Base-by-base conservation (phyloP, 2,797 vertebrate species). In the Dendrocincla tyrannina region DNA sequence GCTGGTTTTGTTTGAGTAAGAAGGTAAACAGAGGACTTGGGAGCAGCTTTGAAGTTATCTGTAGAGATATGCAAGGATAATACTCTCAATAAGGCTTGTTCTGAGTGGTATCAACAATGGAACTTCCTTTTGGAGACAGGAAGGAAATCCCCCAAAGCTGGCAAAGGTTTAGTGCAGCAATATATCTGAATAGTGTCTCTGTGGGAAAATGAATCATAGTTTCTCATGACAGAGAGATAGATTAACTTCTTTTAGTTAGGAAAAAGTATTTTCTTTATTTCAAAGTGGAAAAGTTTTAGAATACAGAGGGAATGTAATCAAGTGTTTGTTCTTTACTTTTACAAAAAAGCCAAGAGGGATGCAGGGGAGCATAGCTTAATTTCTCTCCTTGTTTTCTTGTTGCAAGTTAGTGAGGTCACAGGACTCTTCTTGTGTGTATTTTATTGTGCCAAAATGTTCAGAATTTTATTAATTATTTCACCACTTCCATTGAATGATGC, bases 31-130 rank as follows among this genome's bases (percentile, higher is more conserved):
- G 68, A 74, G 64, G 52, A 46, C 89, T 85, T 63, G 14, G 32
- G 78, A 94, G 44, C 35, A 77, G 64, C 60, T 85, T 95, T 94
- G 63, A 59, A 89, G 22, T 92, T 94, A 25, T 67, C 68, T 91
- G 41, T 33, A 82, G 86, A 67, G 42, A 79, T 76, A 64, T 79
- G 23, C 55, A 70, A 76, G 56, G 47, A 11, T 82, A 59, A 69
- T 68, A 15, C 27, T 66, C 24, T 64, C 25, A 59, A 1, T 58
- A 18, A 24, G 39, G 9, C 32, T 67, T 72, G 10, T 79, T 84
- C 44, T 63, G 63, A 85, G 50, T 55, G 39, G 23, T 47, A 37
- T 53, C n/a, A n/a, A 22, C n/a, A 72, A 30, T 25, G 44, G 44
- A 39, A 14, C 37, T 90, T 66, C 69, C 37, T 91, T 89, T 88